Conservation (phyloP, 1,140 invertebrate species). For the Nylanderia fulva region DNA sequence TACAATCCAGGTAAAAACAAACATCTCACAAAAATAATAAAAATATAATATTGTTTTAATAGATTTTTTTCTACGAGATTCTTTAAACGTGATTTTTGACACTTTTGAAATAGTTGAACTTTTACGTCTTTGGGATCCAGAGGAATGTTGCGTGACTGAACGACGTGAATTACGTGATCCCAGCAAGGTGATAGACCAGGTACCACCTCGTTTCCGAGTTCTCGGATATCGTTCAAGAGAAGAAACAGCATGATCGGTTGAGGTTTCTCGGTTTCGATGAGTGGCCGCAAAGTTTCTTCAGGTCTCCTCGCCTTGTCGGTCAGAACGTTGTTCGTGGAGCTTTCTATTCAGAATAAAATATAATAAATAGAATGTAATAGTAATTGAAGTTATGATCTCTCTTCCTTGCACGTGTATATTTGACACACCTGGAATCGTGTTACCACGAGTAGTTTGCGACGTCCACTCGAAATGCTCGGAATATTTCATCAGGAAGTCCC, state of each 20-base stretch:
- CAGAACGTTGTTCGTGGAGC: background rate
- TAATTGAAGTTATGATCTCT: background rate
- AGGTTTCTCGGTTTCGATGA: conserved; percentile 19
- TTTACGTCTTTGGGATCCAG: conserved; percentile 75
- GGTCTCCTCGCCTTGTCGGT: background rate
- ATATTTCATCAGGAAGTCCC: conserved; percentile 72
- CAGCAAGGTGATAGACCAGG: conserved; percentile 72
- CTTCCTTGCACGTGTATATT: background rate
- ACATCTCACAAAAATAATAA: background rate
- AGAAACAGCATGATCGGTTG: conserved; percentile 64
- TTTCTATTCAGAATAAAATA: conserved; percentile 24
- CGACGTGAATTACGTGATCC: conserved; percentile 76
- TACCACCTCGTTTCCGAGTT: conserved; percentile 46
- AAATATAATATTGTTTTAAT: background rate
- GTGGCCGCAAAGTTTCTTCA: background rate
- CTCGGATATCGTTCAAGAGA: conserved; percentile 55
- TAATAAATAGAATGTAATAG: background rate
- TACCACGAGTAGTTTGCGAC: conserved; percentile 15
- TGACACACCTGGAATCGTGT: background rate
- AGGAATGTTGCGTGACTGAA: conserved; percentile 78
- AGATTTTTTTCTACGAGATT: background rate
- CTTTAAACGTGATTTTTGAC: background rate
- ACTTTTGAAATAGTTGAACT: background rate
- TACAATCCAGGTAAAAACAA: background rate
- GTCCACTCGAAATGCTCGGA: conserved; percentile 69